A percentile compares a stretch with the other conserved stretches of the same genome.
Conservation (phyloP, 2,797 vertebrate genomes). For the Lutjanus argentimaculatus region DNA sequence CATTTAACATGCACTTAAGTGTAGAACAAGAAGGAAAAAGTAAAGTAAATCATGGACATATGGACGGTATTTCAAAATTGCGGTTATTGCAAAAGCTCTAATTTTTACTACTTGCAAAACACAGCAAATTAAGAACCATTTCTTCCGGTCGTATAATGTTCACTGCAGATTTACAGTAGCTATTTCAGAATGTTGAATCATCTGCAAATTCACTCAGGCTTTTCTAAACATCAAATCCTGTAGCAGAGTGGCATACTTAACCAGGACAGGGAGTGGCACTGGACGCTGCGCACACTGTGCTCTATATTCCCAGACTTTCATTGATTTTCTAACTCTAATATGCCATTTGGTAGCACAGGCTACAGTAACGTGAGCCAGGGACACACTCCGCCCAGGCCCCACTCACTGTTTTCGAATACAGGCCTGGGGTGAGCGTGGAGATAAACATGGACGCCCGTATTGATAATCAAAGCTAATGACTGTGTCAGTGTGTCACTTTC, state of each 20-base stretch:
- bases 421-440: slow-evolving; percentile 43
- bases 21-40: too few species aligned
- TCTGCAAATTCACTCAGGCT: background rate
- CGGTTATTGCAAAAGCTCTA: too few species aligned
- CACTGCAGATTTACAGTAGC: background rate
- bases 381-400: slow-evolving; percentile 43
- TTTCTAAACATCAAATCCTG: background rate
- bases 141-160: background rate
- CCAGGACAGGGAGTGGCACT: slow-evolving; percentile 41
- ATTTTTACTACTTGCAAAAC: background rate
- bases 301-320: slow-evolving; percentile 70
- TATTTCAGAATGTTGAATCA: background rate
- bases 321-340: slow-evolving; percentile 75
- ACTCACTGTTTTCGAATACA: slow-evolving; percentile 40
- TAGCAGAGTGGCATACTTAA: slow-evolving; percentile 21
- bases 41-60: too few species aligned
- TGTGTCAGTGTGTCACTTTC: slow-evolving; percentile 51
- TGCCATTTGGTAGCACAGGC: slow-evolving; percentile 60
- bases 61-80: too few species aligned
- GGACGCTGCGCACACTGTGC: slow-evolving; percentile 41
- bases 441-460: slow-evolving; percentile 53
- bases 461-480: slow-evolving; percentile 53
- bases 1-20: too few species aligned
- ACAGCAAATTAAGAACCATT: background rate
- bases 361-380: slow-evolving; percentile 65